Percentiles rank a stretch among this genome's conserved stretches.
phyloP scores from a whole-genome alignment of 2,888 invertebrate genomes.

The Tenthredo distinguenda region DNA sequence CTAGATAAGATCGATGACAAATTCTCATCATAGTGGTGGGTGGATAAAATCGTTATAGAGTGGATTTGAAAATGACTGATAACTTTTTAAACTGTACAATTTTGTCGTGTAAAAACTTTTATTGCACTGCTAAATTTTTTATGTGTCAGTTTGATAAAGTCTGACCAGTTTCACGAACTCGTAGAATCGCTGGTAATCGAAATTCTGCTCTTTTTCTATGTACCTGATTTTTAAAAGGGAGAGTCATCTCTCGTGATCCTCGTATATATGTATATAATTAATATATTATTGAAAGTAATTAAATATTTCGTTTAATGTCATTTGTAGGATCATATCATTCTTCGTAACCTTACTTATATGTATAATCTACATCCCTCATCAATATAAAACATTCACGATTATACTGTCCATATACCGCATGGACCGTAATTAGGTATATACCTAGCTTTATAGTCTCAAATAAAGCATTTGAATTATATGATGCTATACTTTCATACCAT shows the following conservation, averaged over 20 bases:
- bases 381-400: constrained; percentile 25
- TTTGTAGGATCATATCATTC: constrained; percentile 37
- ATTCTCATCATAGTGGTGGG: constrained; percentile 1
- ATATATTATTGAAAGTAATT: constrained; percentile 51
- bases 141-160: neutral
- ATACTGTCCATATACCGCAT: constrained; percentile 32
- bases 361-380: constrained; percentile 7
- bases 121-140: neutral
- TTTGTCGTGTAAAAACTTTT: neutral
- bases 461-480: neutral
- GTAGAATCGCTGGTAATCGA: constrained; percentile 1
- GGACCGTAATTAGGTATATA: neutral
- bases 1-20: neutral
- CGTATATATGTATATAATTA: constrained; percentile 45
- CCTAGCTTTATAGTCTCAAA: constrained; percentile 10
- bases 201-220: constrained; percentile 17
- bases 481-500: constrained; percentile 8
- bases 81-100: constrained; percentile 2
- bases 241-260: constrained; percentile 24
- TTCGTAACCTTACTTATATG: constrained; percentile 3
- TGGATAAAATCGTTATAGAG: neutral
- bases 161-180: neutral
- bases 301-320: constrained; percentile 44
- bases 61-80: constrained; percentile 16
- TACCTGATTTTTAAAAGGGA: neutral